phyloP scores from a whole-genome alignment of 2,797 vertebrate species.

The Dallia pectoralis region DNA sequence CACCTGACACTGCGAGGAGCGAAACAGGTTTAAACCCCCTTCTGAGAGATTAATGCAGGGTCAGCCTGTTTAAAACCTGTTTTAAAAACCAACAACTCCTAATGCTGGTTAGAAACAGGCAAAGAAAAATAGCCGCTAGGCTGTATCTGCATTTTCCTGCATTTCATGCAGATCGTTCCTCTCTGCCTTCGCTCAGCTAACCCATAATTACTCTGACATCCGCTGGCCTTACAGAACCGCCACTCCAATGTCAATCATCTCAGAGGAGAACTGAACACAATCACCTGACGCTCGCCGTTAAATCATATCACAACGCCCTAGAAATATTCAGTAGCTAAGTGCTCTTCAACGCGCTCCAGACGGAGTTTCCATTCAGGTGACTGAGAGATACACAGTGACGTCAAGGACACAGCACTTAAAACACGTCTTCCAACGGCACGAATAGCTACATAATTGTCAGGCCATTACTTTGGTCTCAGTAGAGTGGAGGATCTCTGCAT shows the following conservation, averaged over 20 bases:
- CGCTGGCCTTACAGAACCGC: conserved; percentile 40
- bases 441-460: not conserved
- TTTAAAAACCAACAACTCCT: not conserved
- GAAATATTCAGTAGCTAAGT: not conserved
- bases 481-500: not conserved
- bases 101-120: conserved; percentile 21
- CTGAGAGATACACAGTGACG: not conserved
- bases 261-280: conserved; percentile 28
- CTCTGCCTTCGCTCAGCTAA: conserved; percentile 43
- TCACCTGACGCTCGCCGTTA: not conserved
- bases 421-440: not conserved
- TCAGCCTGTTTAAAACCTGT: not conserved
- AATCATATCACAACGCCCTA: not conserved
- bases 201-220: conserved; percentile 56
- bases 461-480: not conserved
- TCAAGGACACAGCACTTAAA: conserved; percentile 1
- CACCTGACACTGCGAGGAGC: conserved; percentile 4
- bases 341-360: not conserved
- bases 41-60: conserved; percentile 28
- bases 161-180: conserved; percentile 46
- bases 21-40: not conserved
- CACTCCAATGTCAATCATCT: conserved; percentile 43
- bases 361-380: not conserved
- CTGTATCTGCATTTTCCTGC: conserved; percentile 16
- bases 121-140: conserved; percentile 22